Conservation (phyloP, 2,888 invertebrate genomes). For the Amphiduros pacificus region DNA sequence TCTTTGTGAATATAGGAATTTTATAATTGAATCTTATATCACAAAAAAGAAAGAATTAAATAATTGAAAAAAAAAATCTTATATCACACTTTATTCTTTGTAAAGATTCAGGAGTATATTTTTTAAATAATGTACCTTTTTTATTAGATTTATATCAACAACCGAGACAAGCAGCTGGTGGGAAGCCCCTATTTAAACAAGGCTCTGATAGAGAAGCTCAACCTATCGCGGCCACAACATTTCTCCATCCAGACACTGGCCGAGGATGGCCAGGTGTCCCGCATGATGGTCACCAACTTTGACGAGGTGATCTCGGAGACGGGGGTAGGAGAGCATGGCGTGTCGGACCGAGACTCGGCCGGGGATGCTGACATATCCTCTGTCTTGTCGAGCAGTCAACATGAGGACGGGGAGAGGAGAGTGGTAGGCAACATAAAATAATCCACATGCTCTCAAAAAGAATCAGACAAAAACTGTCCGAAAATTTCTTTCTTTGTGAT, state of each 20-base stretch:
- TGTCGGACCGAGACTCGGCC: constrained; percentile 10
- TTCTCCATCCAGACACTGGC: constrained; percentile 48
- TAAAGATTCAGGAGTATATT: too few species aligned
- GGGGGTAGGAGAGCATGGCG: not conserved
- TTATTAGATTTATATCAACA: constrained; percentile 47
- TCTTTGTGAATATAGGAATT: too few species aligned
- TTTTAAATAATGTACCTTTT: too few species aligned
- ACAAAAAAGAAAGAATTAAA: too few species aligned
- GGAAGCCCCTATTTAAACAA: constrained; percentile 38
- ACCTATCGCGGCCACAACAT: constrained; percentile 37
- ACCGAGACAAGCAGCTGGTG: constrained; percentile 32
- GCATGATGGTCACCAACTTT: constrained; percentile 26
- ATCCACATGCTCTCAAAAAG: too few species aligned
- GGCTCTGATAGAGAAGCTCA: constrained; percentile 42
- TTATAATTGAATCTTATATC: too few species aligned
- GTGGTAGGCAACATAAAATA: constrained; percentile 40
- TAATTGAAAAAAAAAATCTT: too few species aligned
- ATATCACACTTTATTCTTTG: too few species aligned
- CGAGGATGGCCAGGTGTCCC: constrained; percentile 39
- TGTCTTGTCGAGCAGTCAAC: constrained; percentile 33
- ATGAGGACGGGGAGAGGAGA: constrained; percentile 36
- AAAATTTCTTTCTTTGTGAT: too few species aligned
- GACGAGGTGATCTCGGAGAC: constrained; percentile 10
- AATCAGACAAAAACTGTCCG: too few species aligned
- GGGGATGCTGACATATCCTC: constrained; percentile 35